These are phyloP conservation scores for Anoplophora glabripennis DNA, from an alignment of 1,140 invertebrate species.

Conservation along the genomic window DNA sequence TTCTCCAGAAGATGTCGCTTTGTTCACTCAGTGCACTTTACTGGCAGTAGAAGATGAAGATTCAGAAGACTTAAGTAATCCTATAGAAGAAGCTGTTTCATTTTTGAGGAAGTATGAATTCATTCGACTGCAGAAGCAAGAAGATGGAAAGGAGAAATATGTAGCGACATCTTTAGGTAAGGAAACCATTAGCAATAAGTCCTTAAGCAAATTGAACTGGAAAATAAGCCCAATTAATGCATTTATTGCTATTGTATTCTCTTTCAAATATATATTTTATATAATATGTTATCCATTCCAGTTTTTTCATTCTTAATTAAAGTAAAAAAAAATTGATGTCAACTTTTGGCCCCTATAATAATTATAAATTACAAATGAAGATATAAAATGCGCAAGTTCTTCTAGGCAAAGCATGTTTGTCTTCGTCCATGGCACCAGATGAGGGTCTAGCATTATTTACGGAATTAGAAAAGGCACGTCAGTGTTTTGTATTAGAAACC, in stretches of 20 bases:
- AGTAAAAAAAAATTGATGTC: too few relatives aligned
- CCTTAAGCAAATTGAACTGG: too few relatives aligned
- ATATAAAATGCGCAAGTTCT: neutral
- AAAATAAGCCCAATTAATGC: too few relatives aligned
- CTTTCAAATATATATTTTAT: neutral
- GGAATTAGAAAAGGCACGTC: slow-evolving; percentile 86
- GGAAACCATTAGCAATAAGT: too few relatives aligned
- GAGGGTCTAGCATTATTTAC: slow-evolving; percentile 85
- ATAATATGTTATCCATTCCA: too few relatives aligned
- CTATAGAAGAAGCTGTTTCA: slow-evolving; percentile 45
- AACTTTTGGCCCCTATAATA: too few relatives aligned
- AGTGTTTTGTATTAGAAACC: slow-evolving; percentile 88
- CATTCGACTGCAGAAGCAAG: slow-evolving; percentile 52
- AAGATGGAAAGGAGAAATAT: slow-evolving; percentile 56
- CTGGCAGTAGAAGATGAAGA: slow-evolving; percentile 27
- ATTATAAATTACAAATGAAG: too few relatives aligned
- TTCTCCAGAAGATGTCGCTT: slow-evolving; percentile 67
- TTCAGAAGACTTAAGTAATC: slow-evolving; percentile 26
- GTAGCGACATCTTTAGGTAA: slow-evolving; percentile 78
- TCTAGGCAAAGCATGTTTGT: slow-evolving; percentile 73
- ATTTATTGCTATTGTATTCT: neutral
- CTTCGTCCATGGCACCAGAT: slow-evolving; percentile 88
- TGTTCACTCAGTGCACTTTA: slow-evolving; percentile 78
- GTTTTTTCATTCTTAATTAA: too few relatives aligned
- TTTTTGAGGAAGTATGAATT: slow-evolving; percentile 60